phyloP scores from a whole-genome alignment of 2,113 vertebrate genomes.

The Atlantisia rogersi region DNA sequence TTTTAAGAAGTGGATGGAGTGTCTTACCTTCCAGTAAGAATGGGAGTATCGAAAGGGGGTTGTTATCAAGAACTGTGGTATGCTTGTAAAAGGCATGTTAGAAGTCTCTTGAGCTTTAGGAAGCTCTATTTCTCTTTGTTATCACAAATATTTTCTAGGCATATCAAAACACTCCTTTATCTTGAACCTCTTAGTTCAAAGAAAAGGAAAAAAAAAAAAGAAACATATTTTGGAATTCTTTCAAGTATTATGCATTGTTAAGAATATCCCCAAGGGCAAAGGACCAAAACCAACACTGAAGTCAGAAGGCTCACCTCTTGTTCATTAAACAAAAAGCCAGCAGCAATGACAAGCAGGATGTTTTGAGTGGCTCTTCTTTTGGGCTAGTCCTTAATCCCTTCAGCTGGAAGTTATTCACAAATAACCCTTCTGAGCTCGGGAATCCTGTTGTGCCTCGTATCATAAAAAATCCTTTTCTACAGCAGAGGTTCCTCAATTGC shows the following conservation, averaged over 20 bases:
- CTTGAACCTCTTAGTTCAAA: neutral
- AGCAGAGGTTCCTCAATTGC: neutral
- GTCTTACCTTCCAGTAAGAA: neutral
- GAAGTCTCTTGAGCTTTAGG: neutral
- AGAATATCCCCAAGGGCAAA: neutral
- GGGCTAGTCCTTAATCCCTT: neutral
- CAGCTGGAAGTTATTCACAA: neutral
- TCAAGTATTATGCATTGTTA: conserved; percentile 1
- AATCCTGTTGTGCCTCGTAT: neutral
- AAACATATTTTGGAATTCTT: neutral
- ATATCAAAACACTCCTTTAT: conserved; percentile 25
- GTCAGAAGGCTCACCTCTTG: neutral
- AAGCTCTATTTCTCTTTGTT: neutral
- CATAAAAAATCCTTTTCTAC: neutral
- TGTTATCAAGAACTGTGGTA: neutral
- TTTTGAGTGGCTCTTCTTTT: neutral
- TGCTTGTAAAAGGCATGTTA: neutral
- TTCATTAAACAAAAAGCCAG: neutral
- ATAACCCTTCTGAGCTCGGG: neutral
- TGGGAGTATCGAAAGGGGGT: neutral
- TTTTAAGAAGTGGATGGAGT: neutral
- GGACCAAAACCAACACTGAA: neutral
- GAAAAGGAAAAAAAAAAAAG: neutral
- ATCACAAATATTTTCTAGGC: neutral
- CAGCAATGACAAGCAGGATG: neutral